phyloP scores from a whole-genome alignment of 2,113 vertebrate species.

The Myiagra hebetior region DNA sequence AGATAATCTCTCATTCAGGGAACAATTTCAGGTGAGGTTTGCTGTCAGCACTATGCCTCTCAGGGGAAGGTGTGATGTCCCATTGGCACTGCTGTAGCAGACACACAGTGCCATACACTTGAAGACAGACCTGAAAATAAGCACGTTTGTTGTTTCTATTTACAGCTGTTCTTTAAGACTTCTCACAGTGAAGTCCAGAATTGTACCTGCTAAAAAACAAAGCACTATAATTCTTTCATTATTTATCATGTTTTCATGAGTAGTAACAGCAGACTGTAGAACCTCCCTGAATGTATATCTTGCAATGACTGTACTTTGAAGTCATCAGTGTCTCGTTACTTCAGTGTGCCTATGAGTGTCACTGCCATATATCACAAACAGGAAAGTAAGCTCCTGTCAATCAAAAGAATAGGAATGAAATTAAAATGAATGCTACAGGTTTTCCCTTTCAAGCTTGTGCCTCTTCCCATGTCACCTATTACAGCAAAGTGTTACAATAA shows the following conservation, averaged over 20 bases:
- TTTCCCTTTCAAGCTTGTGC: not conserved
- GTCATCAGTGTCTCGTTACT: not conserved
- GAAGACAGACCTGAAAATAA: not conserved
- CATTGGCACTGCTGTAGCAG: not conserved
- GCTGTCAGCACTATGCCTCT: not conserved
- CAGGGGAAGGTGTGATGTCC: not conserved
- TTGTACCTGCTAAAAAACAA: not conserved
- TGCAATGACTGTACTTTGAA: not conserved
- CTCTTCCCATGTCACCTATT: not conserved
- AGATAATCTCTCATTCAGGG: not conserved
- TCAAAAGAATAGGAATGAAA: not conserved
- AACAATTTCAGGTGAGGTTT: not conserved
- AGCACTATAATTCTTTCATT: not conserved
- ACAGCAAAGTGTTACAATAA: not conserved
- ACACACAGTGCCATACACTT: not conserved
- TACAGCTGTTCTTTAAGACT: not conserved
- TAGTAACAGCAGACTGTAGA: not conserved
- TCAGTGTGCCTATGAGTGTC: not conserved
- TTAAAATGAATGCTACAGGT: not conserved
- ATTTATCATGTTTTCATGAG: not conserved
- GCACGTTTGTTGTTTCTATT: not conserved
- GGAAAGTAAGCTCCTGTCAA: not conserved
- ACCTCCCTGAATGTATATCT: not conserved
- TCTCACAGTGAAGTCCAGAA: not conserved
- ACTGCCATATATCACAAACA: not conserved